Evolutionary conservation across 2,113 vertebrate genomes (phyloP).

Genomic region (Climacteris rufus): DNA sequence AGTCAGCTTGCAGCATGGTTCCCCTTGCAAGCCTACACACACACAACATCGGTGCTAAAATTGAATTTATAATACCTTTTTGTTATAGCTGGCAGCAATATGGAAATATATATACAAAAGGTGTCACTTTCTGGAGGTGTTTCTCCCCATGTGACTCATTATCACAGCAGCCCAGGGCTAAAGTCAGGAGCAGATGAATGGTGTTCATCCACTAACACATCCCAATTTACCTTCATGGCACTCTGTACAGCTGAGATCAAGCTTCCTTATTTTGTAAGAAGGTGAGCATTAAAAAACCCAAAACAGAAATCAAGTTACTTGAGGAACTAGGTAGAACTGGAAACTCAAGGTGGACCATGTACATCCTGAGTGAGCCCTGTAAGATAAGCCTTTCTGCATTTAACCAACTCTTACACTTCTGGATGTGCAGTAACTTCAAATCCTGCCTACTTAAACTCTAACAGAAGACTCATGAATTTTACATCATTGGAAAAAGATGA

Average conservation of each 20-base stretch:
- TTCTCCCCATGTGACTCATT: neutral
- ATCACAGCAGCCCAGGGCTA: fast-evolving
- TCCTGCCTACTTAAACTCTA: neutral
- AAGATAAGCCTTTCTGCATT: neutral
- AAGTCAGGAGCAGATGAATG: neutral
- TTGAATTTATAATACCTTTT: neutral
- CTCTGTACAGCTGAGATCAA: neutral
- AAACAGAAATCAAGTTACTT: neutral
- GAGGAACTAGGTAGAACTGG: neutral
- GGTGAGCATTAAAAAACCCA: neutral
- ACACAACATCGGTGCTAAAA: neutral
- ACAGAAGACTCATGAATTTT: neutral
- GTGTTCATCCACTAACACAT: neutral
- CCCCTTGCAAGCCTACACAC: neutral
- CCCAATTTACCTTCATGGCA: neutral
- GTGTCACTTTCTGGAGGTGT: neutral
- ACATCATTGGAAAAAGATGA: neutral
- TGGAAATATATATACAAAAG: neutral
- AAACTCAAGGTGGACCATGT: neutral
- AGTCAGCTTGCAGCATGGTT: neutral
- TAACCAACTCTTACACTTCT: neutral
- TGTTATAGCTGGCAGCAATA: neutral
- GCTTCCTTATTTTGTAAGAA: neutral
- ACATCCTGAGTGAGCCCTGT: neutral
- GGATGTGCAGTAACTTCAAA: neutral